Conservation (phyloP, 2,888 invertebrate genomes). For the Limenitis camilla region DNA sequence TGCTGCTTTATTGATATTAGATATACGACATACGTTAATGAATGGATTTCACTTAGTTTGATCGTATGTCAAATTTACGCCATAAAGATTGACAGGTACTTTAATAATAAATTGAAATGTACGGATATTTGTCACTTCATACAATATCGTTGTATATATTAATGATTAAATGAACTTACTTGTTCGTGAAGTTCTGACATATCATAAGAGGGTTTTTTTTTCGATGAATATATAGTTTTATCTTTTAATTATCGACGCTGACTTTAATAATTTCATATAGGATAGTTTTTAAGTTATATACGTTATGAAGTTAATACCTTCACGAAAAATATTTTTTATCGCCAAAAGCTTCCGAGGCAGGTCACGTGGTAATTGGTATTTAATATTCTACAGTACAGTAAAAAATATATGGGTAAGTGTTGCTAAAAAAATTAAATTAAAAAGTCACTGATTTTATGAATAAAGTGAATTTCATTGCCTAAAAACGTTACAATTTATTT, state of each 20-base stretch:
- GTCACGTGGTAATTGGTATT: no score
- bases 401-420: neutral
- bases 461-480: neutral
- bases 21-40: neutral
- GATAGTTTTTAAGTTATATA: neutral
- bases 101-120: neutral
- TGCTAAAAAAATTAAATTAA: neutral
- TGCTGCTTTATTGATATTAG: neutral
- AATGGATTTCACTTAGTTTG: neutral
- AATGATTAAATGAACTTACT: no score
- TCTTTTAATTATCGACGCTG: no score
- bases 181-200: no score
- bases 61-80: conserved; percentile 1
- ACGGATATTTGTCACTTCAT: neutral
- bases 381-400: no score
- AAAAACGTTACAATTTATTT: neutral
- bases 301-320: neutral
- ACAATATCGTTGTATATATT: no score
- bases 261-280: no score
- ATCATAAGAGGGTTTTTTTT: no score
- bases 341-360: neutral
- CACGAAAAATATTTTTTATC: conserved; percentile 6
- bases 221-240: no score
- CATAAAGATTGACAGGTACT: neutral
- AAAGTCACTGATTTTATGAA: neutral